A percentile compares a stretch with the other conserved stretches of the same genome.
These are phyloP conservation scores for Rhopalosiphum padi DNA, from an alignment of 1,140 invertebrate genomes.

Conservation along the genomic window DNA sequence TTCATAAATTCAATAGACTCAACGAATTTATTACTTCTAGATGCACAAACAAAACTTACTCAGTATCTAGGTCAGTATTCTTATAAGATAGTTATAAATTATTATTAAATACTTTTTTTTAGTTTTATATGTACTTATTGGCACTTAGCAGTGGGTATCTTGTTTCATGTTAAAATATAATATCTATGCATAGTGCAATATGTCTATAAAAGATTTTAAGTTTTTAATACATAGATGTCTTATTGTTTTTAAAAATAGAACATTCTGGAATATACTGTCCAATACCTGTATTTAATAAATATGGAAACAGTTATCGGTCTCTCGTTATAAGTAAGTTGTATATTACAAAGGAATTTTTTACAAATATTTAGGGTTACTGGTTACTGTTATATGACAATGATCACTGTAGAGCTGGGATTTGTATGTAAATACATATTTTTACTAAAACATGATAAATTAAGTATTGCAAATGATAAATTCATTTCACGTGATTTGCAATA, in stretches of 20 bases:
- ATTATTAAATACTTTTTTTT: not conserved
- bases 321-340: not conserved
- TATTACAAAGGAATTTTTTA: not conserved
- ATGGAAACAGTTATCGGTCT: slow-evolving; percentile 23
- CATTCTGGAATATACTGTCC: not conserved
- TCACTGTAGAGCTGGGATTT: not conserved
- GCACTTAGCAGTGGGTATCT: not conserved
- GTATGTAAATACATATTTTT: too few species aligned
- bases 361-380: not conserved
- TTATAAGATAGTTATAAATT: not conserved
- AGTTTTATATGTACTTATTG: not conserved
- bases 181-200: not conserved
- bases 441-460: too few species aligned
- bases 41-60: slow-evolving; percentile 44
- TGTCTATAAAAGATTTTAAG: not conserved
- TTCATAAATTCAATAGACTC: slow-evolving; percentile 41
- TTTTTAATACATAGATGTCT: not conserved
- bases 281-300: slow-evolving; percentile 28
- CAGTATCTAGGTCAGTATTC: slow-evolving; percentile 13
- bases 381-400: not conserved
- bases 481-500: too few species aligned
- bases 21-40: not conserved
- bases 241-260: slow-evolving; percentile 13
- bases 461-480: too few species aligned
- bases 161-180: not conserved